Conservation (phyloP, 2,888 invertebrate genomes). For the Elegia similella region DNA sequence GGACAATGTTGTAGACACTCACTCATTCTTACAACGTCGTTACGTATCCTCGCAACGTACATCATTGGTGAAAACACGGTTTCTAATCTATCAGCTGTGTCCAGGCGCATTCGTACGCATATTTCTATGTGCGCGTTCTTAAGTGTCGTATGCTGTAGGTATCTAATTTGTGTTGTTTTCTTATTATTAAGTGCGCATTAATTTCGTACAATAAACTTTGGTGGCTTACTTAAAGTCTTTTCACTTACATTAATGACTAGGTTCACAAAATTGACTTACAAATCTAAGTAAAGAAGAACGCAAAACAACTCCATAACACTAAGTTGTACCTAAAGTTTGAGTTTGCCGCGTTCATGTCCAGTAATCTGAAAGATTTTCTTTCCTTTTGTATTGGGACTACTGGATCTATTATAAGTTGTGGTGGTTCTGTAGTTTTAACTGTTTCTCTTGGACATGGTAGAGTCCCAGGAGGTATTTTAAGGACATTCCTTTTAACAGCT, state of each 20-base stretch:
- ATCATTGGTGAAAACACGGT: too few species aligned
- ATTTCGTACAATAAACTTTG: conserved; percentile 36
- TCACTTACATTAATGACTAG: conserved; percentile 56
- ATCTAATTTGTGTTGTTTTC: conserved; percentile 28
- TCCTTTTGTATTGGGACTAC: conserved; percentile 73
- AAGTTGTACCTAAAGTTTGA: conserved; percentile 34
- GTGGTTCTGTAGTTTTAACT: conserved; percentile 59
- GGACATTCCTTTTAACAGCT: conserved; percentile 60
- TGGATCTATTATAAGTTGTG: conserved; percentile 61
- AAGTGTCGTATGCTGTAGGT: too few species aligned
- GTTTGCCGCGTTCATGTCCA: conserved; percentile 54
- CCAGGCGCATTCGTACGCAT: too few species aligned
- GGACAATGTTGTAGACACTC: too few species aligned
- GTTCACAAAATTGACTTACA: conserved; percentile 38
- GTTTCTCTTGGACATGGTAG: conserved; percentile 66
- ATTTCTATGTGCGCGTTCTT: too few species aligned
- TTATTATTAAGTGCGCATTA: conserved; percentile 54
- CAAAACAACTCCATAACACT: conserved; percentile 57
- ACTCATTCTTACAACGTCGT: too few species aligned
- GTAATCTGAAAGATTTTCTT: conserved; percentile 73
- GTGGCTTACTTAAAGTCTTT: conserved; percentile 44
- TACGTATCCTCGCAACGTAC: too few species aligned
- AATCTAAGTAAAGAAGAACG: conserved; percentile 65
- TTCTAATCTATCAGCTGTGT: too few species aligned
- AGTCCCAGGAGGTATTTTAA: conserved; percentile 67